A percentile compares a stretch with the other conserved stretches of the same genome.
These are phyloP conservation scores for Benthosema pterotum DNA, from an alignment of 2,797 vertebrate genomes.

Conservation along the genomic window DNA sequence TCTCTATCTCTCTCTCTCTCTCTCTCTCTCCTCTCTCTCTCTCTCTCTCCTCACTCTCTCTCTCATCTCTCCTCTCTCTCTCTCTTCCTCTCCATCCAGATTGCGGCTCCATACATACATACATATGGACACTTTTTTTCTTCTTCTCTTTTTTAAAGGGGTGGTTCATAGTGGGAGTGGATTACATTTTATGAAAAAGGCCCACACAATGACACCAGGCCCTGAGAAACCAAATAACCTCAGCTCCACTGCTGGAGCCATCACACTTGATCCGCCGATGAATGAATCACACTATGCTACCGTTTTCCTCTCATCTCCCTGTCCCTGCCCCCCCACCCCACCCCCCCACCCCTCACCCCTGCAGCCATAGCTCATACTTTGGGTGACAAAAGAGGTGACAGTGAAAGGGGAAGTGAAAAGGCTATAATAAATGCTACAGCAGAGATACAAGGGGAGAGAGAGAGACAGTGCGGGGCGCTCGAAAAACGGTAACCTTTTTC, in stretches of 20 bases:
- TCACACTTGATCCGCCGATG: conserved; percentile 67
- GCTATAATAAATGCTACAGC: conserved; percentile 72
- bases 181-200: conserved; percentile 62
- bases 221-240: conserved; percentile 61
- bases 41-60: conserved; percentile 18
- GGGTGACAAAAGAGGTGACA: conserved; percentile 71
- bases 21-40: conserved; percentile 20
- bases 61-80: conserved; percentile 19
- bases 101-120: conserved; percentile 15
- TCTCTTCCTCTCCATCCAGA: not conserved
- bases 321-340: conserved; percentile 31
- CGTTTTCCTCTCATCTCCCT: conserved; percentile 61
- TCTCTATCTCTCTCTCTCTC: conserved; percentile 11
- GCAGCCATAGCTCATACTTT: conserved; percentile 67
- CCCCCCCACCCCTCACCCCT: too few relatives aligned
- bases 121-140: conserved; percentile 35
- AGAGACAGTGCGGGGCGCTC: conserved; percentile 54
- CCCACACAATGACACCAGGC: conserved; percentile 51
- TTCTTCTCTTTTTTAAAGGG: too few relatives aligned
- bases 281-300: conserved; percentile 67
- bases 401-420: conserved; percentile 68
- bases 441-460: conserved; percentile 68
- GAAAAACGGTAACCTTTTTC: conserved; percentile 75
- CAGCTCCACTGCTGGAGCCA: conserved; percentile 57
- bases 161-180: conserved; percentile 45